Evolutionary conservation across 2,113 vertebrate genomes (phyloP).

Genomic region (Micromys minutus): DNA sequence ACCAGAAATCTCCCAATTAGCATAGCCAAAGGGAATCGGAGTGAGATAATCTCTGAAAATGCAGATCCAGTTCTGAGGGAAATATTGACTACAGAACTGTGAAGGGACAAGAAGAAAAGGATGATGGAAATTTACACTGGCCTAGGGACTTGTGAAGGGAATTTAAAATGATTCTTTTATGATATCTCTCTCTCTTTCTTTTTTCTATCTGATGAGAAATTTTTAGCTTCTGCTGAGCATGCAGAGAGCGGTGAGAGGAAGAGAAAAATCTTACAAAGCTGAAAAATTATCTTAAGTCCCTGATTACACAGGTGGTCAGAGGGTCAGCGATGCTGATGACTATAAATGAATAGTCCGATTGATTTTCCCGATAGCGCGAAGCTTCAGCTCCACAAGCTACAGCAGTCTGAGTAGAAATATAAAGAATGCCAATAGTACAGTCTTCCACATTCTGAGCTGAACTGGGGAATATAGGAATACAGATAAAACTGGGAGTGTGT

Average conservation of each 20-base stretch:
- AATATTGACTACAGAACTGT: neutral
- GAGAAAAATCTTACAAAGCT: slow-evolving; percentile 37
- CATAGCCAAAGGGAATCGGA: neutral
- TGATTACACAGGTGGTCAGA: neutral
- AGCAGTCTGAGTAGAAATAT: neutral
- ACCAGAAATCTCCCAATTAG: neutral
- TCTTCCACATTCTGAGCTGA: neutral
- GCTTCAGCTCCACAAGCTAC: neutral
- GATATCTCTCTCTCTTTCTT: neutral
- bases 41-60: neutral
- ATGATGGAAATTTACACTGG: neutral
- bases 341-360: neutral
- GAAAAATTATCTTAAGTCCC: slow-evolving; percentile 29
- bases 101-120: neutral
- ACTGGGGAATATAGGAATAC: neutral
- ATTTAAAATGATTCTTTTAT: neutral
- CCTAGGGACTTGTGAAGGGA: neutral
- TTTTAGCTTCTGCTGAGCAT: slow-evolving; percentile 11
- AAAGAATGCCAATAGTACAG: neutral
- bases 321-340: neutral
- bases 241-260: neutral
- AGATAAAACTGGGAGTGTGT: too few species aligned
- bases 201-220: neutral
- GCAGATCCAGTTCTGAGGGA: neutral
- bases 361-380: neutral